Evolutionary conservation across 2,113 vertebrate species (phyloP).

Genomic region (rat (Rattus norvegicus)): DNA sequence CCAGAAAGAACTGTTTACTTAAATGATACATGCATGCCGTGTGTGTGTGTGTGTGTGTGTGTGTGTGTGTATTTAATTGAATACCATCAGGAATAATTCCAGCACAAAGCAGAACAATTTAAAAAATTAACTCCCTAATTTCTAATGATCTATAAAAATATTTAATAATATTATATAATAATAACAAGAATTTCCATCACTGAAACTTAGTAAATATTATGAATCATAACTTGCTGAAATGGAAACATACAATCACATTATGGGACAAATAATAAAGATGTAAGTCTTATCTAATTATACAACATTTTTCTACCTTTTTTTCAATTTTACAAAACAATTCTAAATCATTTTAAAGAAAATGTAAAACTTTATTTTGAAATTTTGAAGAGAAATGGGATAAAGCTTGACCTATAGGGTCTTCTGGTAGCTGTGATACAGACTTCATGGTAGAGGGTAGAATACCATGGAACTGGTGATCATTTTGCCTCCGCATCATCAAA

Average conservation of each 20-base stretch:
- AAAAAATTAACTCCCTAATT: background rate
- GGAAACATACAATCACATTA: conserved; percentile 39
- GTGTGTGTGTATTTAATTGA: background rate
- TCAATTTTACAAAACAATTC: conserved; percentile 48
- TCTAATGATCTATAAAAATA: background rate
- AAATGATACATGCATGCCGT: background rate
- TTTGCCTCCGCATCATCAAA: background rate
- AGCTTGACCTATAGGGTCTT: background rate
- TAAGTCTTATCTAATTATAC: conserved; percentile 20
- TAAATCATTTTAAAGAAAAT: conserved; percentile 2
- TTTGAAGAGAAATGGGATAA: conserved; percentile 11
- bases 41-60: background rate
- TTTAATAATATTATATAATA: too few species aligned
- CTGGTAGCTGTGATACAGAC: too few species aligned
- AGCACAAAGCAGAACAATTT: conserved; percentile 38
- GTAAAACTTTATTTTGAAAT: conserved; percentile 14
- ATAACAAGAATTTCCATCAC: background rate
- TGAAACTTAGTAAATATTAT: conserved; percentile 41
- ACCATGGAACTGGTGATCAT: background rate
- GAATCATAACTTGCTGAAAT: conserved; percentile 25
- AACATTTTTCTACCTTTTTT: conserved; percentile 15
- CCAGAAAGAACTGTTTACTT: conserved; percentile 33
- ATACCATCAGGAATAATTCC: conserved; percentile 1
- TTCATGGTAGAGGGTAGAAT: background rate
- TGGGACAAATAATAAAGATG: conserved; percentile 26